Conservation (phyloP, 2,888 invertebrate genomes). For the Cyrtodaria siliqua region DNA sequence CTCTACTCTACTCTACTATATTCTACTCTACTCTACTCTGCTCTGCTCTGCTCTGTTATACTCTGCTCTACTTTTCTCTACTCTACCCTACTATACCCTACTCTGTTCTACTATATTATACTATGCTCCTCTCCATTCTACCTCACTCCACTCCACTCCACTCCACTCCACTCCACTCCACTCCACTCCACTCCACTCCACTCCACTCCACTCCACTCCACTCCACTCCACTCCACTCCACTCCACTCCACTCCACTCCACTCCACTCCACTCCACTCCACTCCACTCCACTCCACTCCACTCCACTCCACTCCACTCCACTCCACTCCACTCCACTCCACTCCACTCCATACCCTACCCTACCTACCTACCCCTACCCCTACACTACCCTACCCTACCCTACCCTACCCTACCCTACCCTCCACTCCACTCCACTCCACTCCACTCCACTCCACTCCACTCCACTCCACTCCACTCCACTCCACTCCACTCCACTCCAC, state of each 20-base stretch:
- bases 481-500: no score
- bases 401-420: no score
- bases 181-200: conserved; percentile 12
- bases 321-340: conserved; percentile 17
- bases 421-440: no score
- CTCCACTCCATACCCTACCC: conserved; percentile 2
- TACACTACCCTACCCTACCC: no score
- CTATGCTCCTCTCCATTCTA: background rate
- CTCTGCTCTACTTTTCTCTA: conserved; percentile 18
- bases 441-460: no score
- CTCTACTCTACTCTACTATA: conserved; percentile 18
- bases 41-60: conserved; percentile 3
- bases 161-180: conserved; percentile 11
- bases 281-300: conserved; percentile 15
- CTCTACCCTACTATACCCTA: background rate
- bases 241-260: conserved; percentile 19
- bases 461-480: no score
- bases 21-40: conserved; percentile 12
- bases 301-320: conserved; percentile 14
- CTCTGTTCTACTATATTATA: conserved; percentile 1
- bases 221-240: conserved; percentile 7
- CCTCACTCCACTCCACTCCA: conserved; percentile 1
- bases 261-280: conserved; percentile 14
- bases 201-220: conserved; percentile 13
- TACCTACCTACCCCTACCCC: background rate